A percentile compares a stretch with the other conserved stretches of the same genome.
Evolutionary conservation across 2,888 invertebrate genomes (phyloP).

Genomic region (Cerastoderma edule): DNA sequence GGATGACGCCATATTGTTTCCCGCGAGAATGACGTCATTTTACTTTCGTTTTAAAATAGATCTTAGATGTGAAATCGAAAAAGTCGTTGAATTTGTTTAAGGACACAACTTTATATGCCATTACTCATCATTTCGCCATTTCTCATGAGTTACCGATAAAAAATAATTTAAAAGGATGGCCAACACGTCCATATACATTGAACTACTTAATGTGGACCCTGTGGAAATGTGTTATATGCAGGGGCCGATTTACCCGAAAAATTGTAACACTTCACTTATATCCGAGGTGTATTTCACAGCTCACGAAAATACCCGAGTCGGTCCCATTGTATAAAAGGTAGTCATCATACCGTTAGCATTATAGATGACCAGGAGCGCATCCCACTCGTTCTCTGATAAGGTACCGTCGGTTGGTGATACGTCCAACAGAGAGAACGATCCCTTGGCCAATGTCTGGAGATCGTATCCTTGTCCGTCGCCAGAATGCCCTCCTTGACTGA

Average conservation of each 20-base stretch:
- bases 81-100: too few species aligned
- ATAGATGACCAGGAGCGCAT: slow-evolving; percentile 8
- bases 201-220: not conserved
- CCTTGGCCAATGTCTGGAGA: not conserved
- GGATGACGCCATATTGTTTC: too few species aligned
- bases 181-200: not conserved
- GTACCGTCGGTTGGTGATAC: slow-evolving; percentile 1
- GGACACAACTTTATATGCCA: too few species aligned
- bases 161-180: not conserved
- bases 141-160: too few species aligned
- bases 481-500: too few species aligned
- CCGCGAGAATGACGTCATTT: too few species aligned
- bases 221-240: not conserved
- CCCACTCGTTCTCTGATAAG: slow-evolving; percentile 15
- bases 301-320: too few species aligned
- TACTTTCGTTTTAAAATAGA: too few species aligned
- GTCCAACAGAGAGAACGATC: slow-evolving; percentile 5
- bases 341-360: slow-evolving; percentile 9
- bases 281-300: too few species aligned
- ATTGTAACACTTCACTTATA: too few species aligned
- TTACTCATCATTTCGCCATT: too few species aligned
- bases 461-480: not conserved
- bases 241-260: not conserved
- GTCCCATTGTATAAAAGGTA: not conserved
- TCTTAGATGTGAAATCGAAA: too few species aligned